Evolutionary conservation across 2,888 invertebrate genomes (phyloP), one percentile per base, ranked within the genome.

Genomic region (Podabrus alpinus): DNA sequence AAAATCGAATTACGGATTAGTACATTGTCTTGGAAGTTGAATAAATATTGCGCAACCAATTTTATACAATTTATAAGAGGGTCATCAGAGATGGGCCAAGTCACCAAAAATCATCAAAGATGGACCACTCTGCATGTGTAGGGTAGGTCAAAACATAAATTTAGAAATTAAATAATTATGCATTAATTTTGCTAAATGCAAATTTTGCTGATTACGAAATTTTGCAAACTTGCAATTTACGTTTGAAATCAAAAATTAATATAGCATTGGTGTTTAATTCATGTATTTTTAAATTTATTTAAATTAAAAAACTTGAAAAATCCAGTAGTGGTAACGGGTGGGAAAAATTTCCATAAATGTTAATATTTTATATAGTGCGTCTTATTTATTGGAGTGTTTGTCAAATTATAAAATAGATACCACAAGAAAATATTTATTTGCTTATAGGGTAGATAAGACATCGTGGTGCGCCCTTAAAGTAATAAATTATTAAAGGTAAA

Each of bases 401-500:
- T 45, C 45, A 45, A 45, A 45, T 45, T 45, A 45, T 45, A 7
- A 45, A 45, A 45, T 45, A 45, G 45, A 45, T 45, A 45, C n/a
- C 7, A 45, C 45, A 45, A 45, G 45, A 45, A 45, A 66, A 72
- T 64, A 71, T 19, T 19, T 74, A 69, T 76, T 76, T 73, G 71
- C 71, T 74, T 77, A 45, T 45, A 45, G 73, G 60, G 59, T 78
- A 78, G 82, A 83, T 81, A 81, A 83, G 79, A 79, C 81, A 75
- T 78, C 75, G 78, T 74, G 78, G 80, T 77, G 77, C 79, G 80
- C 80, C 81, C 81, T 80, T 79, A 80, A 75, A 78, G 79, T 77
- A 72, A 74, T 70, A 73, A 77, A 79, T 75, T 72, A 73, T 77
- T 76, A 79, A 73, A 81, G 77, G 77, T 81, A 82, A 81, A 79